Evolutionary conservation across 2,888 invertebrate genomes (phyloP).

Genomic region (Dicyrtoma fusca): DNA sequence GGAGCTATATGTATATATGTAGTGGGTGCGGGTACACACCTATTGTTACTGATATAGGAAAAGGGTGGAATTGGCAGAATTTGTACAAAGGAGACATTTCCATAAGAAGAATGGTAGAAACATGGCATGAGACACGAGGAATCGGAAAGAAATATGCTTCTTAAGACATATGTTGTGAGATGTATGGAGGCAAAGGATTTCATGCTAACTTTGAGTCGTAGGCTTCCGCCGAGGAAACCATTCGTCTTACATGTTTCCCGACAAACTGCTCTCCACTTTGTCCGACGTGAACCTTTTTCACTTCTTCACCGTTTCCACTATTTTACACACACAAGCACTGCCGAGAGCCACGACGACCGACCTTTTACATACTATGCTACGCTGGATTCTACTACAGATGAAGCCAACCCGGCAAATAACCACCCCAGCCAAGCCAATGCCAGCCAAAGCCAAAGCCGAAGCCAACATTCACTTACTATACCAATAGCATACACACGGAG

Average conservation of each 20-base stretch:
- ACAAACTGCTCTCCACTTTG: slow-evolving; percentile 23
- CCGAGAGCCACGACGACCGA: no score
- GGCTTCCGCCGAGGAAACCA: slow-evolving; percentile 46
- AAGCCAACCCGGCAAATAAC: background rate
- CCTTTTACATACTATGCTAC: background rate
- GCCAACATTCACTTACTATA: no score
- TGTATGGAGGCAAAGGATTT: slow-evolving; percentile 40
- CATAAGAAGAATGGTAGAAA: slow-evolving; percentile 19
- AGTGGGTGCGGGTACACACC: no score
- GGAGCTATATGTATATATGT: no score
- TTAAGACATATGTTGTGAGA: slow-evolving; percentile 43
- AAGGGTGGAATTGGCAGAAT: slow-evolving; percentile 8
- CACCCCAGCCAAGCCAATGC: no score
- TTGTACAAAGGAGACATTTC: slow-evolving; percentile 21
- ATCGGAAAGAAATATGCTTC: slow-evolving; percentile 43
- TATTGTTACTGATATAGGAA: background rate
- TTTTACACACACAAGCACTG: background rate
- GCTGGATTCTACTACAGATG: no score
- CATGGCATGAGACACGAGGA: slow-evolving; percentile 18
- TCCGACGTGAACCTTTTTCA: slow-evolving; percentile 24
- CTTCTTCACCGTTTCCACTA: slow-evolving; percentile 13
- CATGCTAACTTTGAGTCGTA: slow-evolving; percentile 46
- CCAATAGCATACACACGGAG: no score
- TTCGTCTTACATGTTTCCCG: slow-evolving; percentile 43
- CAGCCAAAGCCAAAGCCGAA: no score